Conservation (phyloP, 2,113 vertebrate species). For the Onychostruthus taczanowskii region DNA sequence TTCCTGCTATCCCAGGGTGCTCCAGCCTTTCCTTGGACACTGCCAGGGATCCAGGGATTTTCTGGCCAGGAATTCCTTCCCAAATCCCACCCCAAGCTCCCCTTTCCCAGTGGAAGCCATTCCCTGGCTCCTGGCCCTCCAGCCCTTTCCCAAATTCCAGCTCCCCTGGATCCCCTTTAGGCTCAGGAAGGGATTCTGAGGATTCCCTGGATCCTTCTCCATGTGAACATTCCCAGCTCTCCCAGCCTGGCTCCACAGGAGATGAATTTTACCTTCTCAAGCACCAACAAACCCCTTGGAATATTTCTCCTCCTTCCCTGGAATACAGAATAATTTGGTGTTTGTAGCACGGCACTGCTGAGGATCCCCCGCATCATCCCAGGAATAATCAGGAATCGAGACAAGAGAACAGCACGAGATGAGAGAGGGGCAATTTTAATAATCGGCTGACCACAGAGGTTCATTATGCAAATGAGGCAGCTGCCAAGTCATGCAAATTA, state of each 20-base stretch:
- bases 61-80: background rate
- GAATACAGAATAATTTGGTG: too few species aligned
- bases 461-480: background rate
- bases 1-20: rapidly evolving
- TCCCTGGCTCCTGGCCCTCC: too few species aligned
- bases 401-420: background rate
- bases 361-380: background rate
- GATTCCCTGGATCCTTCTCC: background rate
- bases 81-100: background rate
- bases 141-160: background rate
- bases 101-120: too few species aligned
- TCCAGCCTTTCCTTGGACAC: background rate
- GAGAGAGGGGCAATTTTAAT: background rate
- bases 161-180: background rate
- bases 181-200: background rate
- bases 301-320: background rate
- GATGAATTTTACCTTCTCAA: background rate
- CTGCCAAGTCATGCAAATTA: background rate
- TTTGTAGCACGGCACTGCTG: background rate
- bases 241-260: background rate
- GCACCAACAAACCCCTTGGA: background rate
- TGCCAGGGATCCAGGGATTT: background rate
- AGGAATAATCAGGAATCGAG: background rate
- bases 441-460: background rate
- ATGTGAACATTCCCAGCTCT: background rate